A percentile compares a stretch with the other conserved stretches of the same genome.
Evolutionary conservation across 2,888 invertebrate genomes (phyloP).

Genomic region (Tetragonula carbonaria): DNA sequence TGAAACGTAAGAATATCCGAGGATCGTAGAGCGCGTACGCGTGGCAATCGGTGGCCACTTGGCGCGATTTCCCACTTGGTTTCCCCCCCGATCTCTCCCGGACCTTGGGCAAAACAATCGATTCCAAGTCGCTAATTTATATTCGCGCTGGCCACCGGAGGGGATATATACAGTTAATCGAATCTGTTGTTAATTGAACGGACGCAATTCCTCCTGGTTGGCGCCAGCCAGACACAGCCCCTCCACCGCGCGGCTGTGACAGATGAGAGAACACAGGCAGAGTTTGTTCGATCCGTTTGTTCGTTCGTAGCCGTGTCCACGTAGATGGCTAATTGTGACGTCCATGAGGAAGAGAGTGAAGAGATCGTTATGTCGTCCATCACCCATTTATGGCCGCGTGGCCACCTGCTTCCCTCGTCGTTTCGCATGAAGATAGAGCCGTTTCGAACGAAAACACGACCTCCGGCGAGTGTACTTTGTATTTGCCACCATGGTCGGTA

Average conservation of each 20-base stretch:
- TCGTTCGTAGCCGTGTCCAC: constrained; percentile 58
- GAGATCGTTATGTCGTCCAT: constrained; percentile 75
- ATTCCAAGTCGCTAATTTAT: constrained; percentile 50
- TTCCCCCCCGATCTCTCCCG: constrained; percentile 23
- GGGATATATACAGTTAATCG: constrained; percentile 50
- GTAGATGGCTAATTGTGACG: constrained; percentile 74
- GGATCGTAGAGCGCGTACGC: background rate
- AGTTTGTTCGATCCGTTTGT: constrained; percentile 57
- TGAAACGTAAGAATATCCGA: too few relatives aligned
- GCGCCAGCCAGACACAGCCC: background rate
- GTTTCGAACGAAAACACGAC: constrained; percentile 78
- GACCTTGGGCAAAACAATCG: constrained; percentile 36
- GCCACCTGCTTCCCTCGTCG: constrained; percentile 67
- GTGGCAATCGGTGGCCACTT: background rate
- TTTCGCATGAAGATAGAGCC: constrained; percentile 76
- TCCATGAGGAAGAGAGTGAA: constrained; percentile 73
- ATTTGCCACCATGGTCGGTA: constrained; percentile 48
- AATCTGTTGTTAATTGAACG: constrained; percentile 53
- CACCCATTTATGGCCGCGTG: constrained; percentile 76
- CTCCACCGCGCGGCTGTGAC: background rate
- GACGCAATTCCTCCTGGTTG: constrained; percentile 33
- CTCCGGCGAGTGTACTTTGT: constrained; percentile 79
- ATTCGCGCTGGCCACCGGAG: constrained; percentile 34
- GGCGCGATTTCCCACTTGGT: constrained; percentile 1
- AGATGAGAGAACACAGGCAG: too few relatives aligned